These are phyloP conservation scores for Spilogale gracilis DNA, from an alignment of 2,113 vertebrate genomes.

Conservation along the genomic window DNA sequence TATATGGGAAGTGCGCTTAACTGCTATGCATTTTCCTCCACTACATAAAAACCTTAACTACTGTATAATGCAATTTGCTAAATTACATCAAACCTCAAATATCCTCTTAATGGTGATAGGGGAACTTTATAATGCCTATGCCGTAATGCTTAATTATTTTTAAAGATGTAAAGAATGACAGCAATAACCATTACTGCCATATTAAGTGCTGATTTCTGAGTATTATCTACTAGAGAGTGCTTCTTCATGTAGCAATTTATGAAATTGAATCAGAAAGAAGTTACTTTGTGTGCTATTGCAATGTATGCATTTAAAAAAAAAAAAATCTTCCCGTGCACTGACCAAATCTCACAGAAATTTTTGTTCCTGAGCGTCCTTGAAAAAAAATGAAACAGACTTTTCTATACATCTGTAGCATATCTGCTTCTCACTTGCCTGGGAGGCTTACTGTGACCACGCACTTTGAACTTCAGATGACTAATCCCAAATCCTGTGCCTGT, in stretches of 20 bases:
- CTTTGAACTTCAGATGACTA: constrained; percentile 53
- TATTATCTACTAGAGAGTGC: constrained; percentile 71
- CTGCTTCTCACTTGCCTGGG: neutral
- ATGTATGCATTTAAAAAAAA: constrained; percentile 43
- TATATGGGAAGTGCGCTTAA: constrained; percentile 79
- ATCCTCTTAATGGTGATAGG: constrained; percentile 80
- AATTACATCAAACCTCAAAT: constrained; percentile 83
- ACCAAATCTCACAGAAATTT: constrained; percentile 50
- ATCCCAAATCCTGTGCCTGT: constrained; percentile 50
- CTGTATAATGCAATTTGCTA: constrained; percentile 82
- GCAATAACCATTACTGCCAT: constrained; percentile 82
- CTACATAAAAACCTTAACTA: constrained; percentile 83
- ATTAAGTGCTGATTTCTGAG: constrained; percentile 81
- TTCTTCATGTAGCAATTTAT: constrained; percentile 73
- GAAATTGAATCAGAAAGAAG: constrained; percentile 78
- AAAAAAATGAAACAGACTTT: neutral
- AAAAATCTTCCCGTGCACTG: neutral
- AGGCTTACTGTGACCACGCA: constrained; percentile 33
- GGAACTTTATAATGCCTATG: constrained; percentile 81
- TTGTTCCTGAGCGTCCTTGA: neutral
- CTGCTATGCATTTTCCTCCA: constrained; percentile 73
- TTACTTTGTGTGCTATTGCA: constrained; percentile 34
- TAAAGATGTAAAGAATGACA: constrained; percentile 84
- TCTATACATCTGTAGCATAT: neutral
- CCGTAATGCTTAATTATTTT: constrained; percentile 85